Conservation (phyloP, 2,113 vertebrate species). For the Steatornis caripensis region DNA sequence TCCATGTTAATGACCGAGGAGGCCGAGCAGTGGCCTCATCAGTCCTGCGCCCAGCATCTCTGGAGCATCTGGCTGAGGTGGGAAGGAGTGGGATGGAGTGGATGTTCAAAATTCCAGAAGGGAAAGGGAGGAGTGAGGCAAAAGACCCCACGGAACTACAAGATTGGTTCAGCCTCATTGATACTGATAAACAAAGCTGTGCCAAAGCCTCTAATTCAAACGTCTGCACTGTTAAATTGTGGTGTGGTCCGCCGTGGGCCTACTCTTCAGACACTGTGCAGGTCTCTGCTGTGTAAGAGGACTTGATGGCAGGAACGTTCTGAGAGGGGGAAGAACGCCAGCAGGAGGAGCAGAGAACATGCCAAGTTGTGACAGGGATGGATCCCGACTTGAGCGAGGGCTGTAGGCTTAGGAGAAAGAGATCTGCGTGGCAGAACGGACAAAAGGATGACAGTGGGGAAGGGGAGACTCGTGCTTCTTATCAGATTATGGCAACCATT, state of each 20-base stretch:
- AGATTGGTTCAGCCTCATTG: not conserved
- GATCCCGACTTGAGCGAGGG: fast-evolving
- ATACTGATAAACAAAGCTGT: not conserved
- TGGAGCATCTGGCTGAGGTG: not conserved
- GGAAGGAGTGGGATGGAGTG: not conserved
- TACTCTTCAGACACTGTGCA: not conserved
- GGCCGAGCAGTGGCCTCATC: not conserved
- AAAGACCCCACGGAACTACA: not conserved
- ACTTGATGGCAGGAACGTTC: not conserved
- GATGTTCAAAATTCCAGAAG: not conserved
- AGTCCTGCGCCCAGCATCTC: not conserved
- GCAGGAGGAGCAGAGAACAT: not conserved
- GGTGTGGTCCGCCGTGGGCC: not conserved
- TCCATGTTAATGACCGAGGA: not conserved
- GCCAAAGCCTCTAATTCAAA: not conserved
- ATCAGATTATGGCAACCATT: not conserved
- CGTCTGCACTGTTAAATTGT: not conserved
- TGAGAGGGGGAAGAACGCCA: not conserved
- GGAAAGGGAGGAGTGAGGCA: not conserved
- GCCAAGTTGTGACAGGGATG: not conserved
- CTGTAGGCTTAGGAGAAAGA: not conserved
- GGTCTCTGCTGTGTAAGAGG: not conserved
- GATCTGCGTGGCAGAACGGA: not conserved
- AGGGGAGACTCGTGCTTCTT: not conserved
- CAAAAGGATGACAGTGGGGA: not conserved